These are phyloP conservation scores for Chelonoidis abingdonii DNA, from an alignment of 2,113 vertebrate species.

Conservation along the genomic window DNA sequence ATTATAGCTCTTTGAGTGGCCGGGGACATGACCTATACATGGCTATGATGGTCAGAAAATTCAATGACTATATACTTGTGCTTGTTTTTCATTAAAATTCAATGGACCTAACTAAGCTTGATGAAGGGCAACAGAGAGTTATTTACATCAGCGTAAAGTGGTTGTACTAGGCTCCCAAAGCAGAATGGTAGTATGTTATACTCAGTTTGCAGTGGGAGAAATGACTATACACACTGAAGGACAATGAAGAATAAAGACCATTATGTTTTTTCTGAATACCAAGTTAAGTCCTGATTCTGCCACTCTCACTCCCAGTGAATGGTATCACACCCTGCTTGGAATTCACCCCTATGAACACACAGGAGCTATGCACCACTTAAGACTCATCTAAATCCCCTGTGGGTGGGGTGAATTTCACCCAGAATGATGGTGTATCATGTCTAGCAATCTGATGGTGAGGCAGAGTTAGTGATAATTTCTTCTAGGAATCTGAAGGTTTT, in stretches of 20 bases:
- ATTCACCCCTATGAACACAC: conserved; percentile 10
- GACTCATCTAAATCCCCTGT: conserved; percentile 54
- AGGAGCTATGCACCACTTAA: conserved; percentile 57
- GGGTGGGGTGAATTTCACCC: conserved; percentile 37
- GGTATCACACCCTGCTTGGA: conserved; percentile 27
- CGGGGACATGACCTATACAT: conserved; percentile 62
- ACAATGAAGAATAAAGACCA: neutral
- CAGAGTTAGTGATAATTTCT: conserved; percentile 37
- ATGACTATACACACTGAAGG: conserved; percentile 5
- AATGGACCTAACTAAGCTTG: conserved; percentile 37
- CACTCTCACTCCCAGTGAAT: neutral
- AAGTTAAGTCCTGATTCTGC: conserved; percentile 31
- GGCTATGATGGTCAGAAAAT: conserved; percentile 26
- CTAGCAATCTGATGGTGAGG: conserved; percentile 45
- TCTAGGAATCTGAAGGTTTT: conserved; percentile 45
- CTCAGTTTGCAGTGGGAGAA: neutral
- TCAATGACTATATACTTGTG: conserved; percentile 29
- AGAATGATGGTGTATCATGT: conserved; percentile 19
- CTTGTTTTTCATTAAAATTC: conserved; percentile 70
- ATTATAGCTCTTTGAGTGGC: conserved; percentile 4
- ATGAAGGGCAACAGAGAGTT: conserved; percentile 18
- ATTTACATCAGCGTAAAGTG: neutral
- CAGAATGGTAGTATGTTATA: conserved; percentile 27
- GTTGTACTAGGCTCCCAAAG: conserved; percentile 39
- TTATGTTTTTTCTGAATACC: conserved; percentile 20